Base-by-base conservation (phyloP, 1,140 invertebrate species). In the Cydia fagiglandana region DNA sequence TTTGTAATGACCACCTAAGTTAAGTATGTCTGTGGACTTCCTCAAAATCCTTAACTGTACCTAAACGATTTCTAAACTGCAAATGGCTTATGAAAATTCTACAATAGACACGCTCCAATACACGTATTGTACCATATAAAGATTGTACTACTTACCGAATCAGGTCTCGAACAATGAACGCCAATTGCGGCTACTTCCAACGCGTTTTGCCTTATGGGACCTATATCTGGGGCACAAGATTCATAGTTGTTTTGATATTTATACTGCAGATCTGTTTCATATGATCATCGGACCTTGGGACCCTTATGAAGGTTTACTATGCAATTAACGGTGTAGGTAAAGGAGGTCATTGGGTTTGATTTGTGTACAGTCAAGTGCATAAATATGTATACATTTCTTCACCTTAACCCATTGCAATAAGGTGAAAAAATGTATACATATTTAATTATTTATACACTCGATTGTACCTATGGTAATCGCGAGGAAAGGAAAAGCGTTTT, bases 91-190 rank as follows among this genome's bases (percentile, higher is more conserved):
- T 70, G 15, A 38, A 70, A 70, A 70, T 70, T 70, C 66, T 38
- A 70, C 66, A 70, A 38, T 41, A 70, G 64, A 30, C 4, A 68
- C 66, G 66, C 66, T 38, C 34, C 15, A 70, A 41, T 70, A 70
- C 28, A 38, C 38, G 66, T 30, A 70, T 70, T 70, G 66, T 70
- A 38, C 66, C 66, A 70, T 38, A 70, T 70, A 70, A 10, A 38
- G 66, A 38, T 61, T 9, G 30, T 41, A 70, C 66, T 41, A 70
- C 34, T 70, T 70, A 70, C 66, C 30, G 38, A 70, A 70, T 70
- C 66, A 38, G 66, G 66, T 20, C 66, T 70, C 66, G 34, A 70
- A 41, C 66, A 70, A 70, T 70, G 66, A 70, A 70, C 24, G 17
- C 66, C 66, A 70, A 70, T 70, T 70, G 38, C 17, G 30, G 30